Evolutionary conservation across 2,113 vertebrate species (phyloP).

Genomic region (Hydropotes inermis): DNA sequence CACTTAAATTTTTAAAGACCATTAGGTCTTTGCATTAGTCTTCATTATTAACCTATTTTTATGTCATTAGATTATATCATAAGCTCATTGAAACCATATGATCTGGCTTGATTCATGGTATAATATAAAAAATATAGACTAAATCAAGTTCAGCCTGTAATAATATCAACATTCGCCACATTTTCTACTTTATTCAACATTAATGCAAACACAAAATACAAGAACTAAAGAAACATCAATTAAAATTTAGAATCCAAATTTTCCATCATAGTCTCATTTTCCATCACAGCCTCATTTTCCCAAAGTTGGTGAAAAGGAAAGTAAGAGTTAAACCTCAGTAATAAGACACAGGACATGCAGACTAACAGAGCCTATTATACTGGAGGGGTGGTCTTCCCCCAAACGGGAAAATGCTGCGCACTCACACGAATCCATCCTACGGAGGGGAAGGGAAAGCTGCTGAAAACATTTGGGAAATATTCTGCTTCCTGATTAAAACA

Average conservation of each 20-base stretch:
- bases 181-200: not conserved
- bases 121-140: not conserved
- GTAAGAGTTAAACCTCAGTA: not conserved
- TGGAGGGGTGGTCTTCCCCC: not conserved
- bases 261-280: not conserved
- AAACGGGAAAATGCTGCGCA: not conserved
- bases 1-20: not conserved
- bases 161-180: not conserved
- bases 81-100: not conserved
- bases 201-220: not conserved
- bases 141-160: not conserved
- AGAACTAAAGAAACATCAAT: not conserved
- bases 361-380: not conserved
- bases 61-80: not conserved
- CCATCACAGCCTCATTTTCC: not conserved
- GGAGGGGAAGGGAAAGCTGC: not conserved
- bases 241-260: not conserved
- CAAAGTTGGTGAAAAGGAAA: not conserved
- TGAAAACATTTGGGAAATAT: not conserved
- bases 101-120: not conserved
- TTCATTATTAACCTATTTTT: not conserved
- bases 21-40: not conserved
- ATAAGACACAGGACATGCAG: not conserved
- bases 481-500: not conserved
- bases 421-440: not conserved